phyloP scores from a whole-genome alignment of 2,888 invertebrate genomes.

The Halocaridina rubra region DNA sequence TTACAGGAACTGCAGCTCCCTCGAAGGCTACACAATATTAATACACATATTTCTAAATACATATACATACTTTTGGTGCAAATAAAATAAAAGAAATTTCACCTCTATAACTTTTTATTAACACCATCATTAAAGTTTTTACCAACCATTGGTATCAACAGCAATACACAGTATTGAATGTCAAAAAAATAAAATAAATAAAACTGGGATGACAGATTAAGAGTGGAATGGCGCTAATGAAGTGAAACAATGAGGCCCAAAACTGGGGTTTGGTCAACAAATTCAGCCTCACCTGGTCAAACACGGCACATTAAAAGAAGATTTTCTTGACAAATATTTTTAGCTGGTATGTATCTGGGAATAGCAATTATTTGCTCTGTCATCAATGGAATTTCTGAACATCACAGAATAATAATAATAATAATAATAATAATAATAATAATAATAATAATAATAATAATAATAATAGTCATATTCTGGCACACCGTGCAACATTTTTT shows the following conservation, averaged over 20 bases:
- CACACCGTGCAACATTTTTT: too few relatives aligned
- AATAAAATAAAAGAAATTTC: too few relatives aligned
- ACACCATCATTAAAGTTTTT: slow-evolving; percentile 53
- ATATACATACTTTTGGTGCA: too few relatives aligned
- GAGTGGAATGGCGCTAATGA: slow-evolving; percentile 62
- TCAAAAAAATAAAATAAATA: background rate
- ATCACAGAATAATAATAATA: too few relatives aligned
- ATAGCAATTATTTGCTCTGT: background rate
- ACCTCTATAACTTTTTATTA: slow-evolving; percentile 58
- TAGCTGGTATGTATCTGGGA: background rate
- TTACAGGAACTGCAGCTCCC: too few relatives aligned
- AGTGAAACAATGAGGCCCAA: slow-evolving; percentile 39
- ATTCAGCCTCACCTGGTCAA: slow-evolving; percentile 15
- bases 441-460: too few relatives aligned
- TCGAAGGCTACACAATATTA: too few relatives aligned
- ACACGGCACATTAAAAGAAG: background rate
- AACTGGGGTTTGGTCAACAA: slow-evolving; percentile 32
- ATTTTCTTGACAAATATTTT: background rate
- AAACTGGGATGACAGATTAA: slow-evolving; percentile 45
- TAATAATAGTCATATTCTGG: too few relatives aligned
- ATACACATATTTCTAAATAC: too few relatives aligned
- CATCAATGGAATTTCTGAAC: background rate
- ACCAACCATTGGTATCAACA: slow-evolving; percentile 60
- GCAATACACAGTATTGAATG: slow-evolving; percentile 63
- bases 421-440: too few relatives aligned